Evolutionary conservation across 2,888 invertebrate species (phyloP).

Genomic region (Andrena dorsata): DNA sequence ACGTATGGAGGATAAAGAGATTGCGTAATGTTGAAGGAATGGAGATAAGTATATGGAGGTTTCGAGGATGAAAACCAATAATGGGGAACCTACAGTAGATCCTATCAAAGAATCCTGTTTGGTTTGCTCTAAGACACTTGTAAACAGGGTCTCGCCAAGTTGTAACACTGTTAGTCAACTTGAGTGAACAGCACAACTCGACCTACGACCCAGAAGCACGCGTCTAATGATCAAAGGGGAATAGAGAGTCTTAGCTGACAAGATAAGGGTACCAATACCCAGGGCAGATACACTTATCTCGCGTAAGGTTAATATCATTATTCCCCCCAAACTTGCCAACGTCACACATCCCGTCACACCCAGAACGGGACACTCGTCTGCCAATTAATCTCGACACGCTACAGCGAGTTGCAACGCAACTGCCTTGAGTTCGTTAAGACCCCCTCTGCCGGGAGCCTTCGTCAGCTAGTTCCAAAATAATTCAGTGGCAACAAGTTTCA

Average conservation of each 20-base stretch:
- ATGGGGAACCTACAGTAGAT: too few relatives aligned
- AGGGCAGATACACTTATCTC: neutral
- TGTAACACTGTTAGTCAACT: neutral
- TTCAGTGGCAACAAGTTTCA: slow-evolving; percentile 4
- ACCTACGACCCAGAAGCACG: slow-evolving; percentile 7
- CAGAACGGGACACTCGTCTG: too few relatives aligned
- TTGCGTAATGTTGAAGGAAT: too few relatives aligned
- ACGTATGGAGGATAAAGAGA: neutral
- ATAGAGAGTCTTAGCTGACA: neutral
- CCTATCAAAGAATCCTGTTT: too few relatives aligned
- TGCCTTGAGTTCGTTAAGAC: neutral
- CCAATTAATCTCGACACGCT: too few relatives aligned
- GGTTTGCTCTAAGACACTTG: neutral
- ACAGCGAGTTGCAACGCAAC: too few relatives aligned
- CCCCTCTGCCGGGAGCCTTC: neutral
- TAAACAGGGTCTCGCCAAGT: neutral
- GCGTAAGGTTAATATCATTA: neutral
- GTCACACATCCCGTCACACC: too few relatives aligned
- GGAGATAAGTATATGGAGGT: too few relatives aligned
- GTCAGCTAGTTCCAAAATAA: neutral
- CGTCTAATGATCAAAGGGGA: neutral
- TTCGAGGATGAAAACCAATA: too few relatives aligned
- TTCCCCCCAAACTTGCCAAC: too few relatives aligned
- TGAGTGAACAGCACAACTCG: neutral
- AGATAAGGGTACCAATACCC: slow-evolving; percentile 15